A percentile compares a stretch with the other conserved stretches of the same genome.
Evolutionary conservation across 2,113 vertebrate species (phyloP).

Genomic region (Mormyrus iriodes): DNA sequence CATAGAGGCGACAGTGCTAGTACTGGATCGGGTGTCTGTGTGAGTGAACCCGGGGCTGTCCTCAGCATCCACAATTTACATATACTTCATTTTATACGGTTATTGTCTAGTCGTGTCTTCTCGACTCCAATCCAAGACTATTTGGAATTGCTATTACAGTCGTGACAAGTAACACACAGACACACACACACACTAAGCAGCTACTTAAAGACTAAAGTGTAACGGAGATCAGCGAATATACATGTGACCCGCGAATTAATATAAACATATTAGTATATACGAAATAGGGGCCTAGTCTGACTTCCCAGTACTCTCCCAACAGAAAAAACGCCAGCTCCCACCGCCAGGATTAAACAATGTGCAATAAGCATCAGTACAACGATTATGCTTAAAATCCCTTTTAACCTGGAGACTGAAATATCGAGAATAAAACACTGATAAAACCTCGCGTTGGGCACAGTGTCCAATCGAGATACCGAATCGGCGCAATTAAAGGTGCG

Average conservation of each 20-base stretch:
- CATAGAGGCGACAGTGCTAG: background rate
- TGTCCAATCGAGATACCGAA: background rate
- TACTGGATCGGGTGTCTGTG: background rate
- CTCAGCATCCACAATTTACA: background rate
- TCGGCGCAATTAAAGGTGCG: background rate
- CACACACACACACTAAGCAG: background rate
- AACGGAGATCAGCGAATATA: background rate
- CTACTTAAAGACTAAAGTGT: background rate
- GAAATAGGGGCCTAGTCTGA: background rate
- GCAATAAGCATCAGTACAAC: background rate
- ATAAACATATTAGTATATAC: background rate
- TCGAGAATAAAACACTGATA: background rate
- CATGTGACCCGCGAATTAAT: background rate
- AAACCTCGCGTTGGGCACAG: background rate
- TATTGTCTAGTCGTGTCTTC: background rate
- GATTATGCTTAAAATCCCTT: background rate
- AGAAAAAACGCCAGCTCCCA: background rate
- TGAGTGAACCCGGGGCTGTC: background rate
- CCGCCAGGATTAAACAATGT: constrained; percentile 7
- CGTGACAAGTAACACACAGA: constrained; percentile 9
- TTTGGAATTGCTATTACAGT: background rate
- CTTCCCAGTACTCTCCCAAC: background rate
- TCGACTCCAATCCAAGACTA: background rate
- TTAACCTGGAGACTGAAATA: background rate
- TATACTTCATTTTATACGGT: background rate